Evolutionary conservation across 2,888 invertebrate genomes (phyloP).

Genomic region (Coelogynopora nodosa): DNA sequence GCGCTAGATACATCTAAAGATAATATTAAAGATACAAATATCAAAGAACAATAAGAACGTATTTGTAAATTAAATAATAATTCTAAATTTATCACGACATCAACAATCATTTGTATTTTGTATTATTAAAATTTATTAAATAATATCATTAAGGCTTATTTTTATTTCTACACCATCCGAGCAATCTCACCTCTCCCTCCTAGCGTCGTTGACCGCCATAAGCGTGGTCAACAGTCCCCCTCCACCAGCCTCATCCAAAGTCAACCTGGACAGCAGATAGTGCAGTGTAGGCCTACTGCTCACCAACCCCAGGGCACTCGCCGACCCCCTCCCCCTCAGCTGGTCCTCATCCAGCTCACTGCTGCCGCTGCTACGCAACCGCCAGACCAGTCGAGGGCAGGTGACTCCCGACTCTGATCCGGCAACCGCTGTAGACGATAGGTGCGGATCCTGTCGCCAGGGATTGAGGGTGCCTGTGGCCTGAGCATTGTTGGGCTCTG

Average conservation of each 20-base stretch:
- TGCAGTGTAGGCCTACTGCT: background rate
- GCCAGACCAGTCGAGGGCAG: background rate
- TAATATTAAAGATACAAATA: too few relatives aligned
- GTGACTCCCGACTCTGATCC: background rate
- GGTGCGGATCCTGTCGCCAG: background rate
- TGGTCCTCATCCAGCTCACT: background rate
- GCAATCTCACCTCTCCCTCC: too few relatives aligned
- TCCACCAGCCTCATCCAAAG: background rate
- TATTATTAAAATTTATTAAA: too few relatives aligned
- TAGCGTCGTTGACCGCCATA: too few relatives aligned
- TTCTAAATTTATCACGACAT: too few relatives aligned
- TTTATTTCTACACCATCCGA: too few relatives aligned
- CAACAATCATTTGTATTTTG: too few relatives aligned
- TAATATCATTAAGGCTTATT: too few relatives aligned
- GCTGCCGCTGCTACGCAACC: background rate
- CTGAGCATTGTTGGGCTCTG: background rate
- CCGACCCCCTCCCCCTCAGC: background rate
- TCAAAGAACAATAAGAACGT: too few relatives aligned
- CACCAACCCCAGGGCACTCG: background rate
- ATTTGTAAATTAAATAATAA: too few relatives aligned
- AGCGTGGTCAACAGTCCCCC: too few relatives aligned
- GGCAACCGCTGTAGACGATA: background rate
- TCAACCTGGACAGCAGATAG: background rate
- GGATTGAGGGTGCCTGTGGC: background rate
- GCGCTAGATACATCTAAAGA: too few relatives aligned